Evolutionary conservation across 2,797 vertebrate genomes (phyloP), one percentile per base, ranked within the genome.

Genomic region (Denticeps clupeoides): DNA sequence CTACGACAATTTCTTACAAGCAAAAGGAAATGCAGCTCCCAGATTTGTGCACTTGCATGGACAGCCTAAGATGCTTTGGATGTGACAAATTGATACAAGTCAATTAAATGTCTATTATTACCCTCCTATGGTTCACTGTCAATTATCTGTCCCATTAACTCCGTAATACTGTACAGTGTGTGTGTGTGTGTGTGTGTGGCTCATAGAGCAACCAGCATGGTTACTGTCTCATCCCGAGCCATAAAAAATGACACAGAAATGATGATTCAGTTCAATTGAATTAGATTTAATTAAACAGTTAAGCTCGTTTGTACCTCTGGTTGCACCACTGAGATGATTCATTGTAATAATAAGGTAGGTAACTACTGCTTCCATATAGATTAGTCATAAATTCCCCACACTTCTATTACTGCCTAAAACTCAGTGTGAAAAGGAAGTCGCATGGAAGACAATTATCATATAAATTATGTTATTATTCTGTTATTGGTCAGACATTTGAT

Each of bases 111-210:
- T 75, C 77, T 78, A 80, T 83, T 80, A 79, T 84, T 83, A 84
- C 83, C 80, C 77, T 77, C 79, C 76, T 77, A 80, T 78, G 80
- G 79, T 74, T 81, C 72, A 75, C 68, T 79, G 81, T 82, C 82
- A 81, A 86, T 85, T 82, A 85, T 82, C 75, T 82, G 77, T 84
- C 72, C 82, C 82, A 85, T 86, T 86, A 86, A 82, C 82, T 80
- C 75, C 57, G 73, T 79, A 78, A 82, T 75, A 78, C 69, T 79
- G 79, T 81, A 77, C 54, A 60, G 72, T 74, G 69, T 75, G 78
- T 78, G 76, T 74, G 71, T 80, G 80, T 79, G 80, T 81, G 73
- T 68, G 63, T 56, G 67, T 72, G 59, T 59, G 65, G n/a, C n/a
- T n/a, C n/a, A n/a, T n/a, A n/a, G n/a, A n/a, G n/a, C 66, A 73